Evolutionary conservation across 2,797 vertebrate species (phyloP).

Genomic region (Hipposideros larvatus): DNA sequence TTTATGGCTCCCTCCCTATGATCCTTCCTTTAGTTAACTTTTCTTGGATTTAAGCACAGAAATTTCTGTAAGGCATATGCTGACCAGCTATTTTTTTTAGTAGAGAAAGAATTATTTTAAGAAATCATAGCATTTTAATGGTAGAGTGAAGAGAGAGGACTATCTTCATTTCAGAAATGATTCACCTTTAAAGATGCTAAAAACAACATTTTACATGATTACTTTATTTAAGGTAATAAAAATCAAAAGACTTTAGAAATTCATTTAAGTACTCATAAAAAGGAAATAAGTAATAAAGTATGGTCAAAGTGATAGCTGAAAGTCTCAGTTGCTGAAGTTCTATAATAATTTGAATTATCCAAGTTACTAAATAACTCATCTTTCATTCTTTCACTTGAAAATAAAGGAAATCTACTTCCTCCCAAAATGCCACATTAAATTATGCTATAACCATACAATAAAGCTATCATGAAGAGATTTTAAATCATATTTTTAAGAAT

Average conservation of each 20-base stretch:
- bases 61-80: slow-evolving; percentile 9
- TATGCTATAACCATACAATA: neutral
- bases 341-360: neutral
- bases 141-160: neutral
- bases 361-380: neutral
- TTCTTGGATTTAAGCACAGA: slow-evolving; percentile 24
- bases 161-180: slow-evolving; percentile 61
- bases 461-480: neutral
- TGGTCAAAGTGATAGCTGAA: neutral
- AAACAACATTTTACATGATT: slow-evolving; percentile 38
- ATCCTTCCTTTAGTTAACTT: neutral
- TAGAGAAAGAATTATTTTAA: slow-evolving; percentile 32
- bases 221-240: slow-evolving; percentile 25
- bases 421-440: neutral
- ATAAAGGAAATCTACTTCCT: neutral
- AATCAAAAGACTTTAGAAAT: slow-evolving; percentile 8
- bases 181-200: slow-evolving; percentile 43
- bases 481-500: slow-evolving; percentile 21
- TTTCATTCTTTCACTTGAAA: slow-evolving; percentile 14
- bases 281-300: neutral
- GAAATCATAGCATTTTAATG: slow-evolving; percentile 23
- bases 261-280: slow-evolving; percentile 20
- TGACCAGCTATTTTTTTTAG: slow-evolving; percentile 10
- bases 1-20: neutral
- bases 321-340: neutral